Percentiles rank a stretch among this genome's conserved stretches.
Conservation (phyloP, 2,797 vertebrate species). For the Mormyrops boulengeri region DNA sequence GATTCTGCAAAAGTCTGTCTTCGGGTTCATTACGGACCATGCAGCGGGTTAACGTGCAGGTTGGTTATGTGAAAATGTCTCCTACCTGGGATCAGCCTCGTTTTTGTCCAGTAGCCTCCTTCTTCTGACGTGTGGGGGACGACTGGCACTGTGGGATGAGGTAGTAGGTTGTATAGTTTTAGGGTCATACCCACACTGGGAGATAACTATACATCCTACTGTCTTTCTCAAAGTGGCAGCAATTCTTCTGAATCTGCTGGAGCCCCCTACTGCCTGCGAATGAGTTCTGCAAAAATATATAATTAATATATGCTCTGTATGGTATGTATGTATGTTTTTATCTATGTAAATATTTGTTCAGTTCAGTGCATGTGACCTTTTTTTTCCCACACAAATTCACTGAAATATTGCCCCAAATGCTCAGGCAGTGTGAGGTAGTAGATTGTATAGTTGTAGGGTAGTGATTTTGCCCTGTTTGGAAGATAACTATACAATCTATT, state of each 20-base stretch:
- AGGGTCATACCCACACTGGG: constrained; percentile 98
- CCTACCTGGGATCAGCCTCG: not conserved
- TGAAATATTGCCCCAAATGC: constrained; percentile 41
- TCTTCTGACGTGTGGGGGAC: constrained; percentile 11
- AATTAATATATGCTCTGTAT: not conserved
- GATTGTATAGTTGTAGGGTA: constrained; percentile 97
- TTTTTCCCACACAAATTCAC: not conserved
- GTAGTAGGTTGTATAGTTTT: constrained; percentile 99
- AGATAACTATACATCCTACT: constrained; percentile 99
- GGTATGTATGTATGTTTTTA: not conserved
- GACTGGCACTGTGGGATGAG: constrained; percentile 85
- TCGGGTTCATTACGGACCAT: not conserved
- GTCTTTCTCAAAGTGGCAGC: constrained; percentile 91
- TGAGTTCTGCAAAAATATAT: not conserved
- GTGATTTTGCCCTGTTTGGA: constrained; percentile 87
- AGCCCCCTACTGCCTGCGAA: not conserved
- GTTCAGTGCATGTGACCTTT: not conserved
- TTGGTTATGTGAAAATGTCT: not conserved
- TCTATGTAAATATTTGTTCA: not conserved
- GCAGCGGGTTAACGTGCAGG: not conserved
- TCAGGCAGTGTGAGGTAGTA: constrained; percentile 92
- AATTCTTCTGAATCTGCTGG: constrained; percentile 33
- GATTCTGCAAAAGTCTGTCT: not conserved
- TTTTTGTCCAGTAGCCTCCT: not conserved
- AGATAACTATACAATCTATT: constrained; percentile 98